Evolutionary conservation across 2,797 vertebrate genomes (phyloP).

Genomic region (Halcyon chelicuti): DNA sequence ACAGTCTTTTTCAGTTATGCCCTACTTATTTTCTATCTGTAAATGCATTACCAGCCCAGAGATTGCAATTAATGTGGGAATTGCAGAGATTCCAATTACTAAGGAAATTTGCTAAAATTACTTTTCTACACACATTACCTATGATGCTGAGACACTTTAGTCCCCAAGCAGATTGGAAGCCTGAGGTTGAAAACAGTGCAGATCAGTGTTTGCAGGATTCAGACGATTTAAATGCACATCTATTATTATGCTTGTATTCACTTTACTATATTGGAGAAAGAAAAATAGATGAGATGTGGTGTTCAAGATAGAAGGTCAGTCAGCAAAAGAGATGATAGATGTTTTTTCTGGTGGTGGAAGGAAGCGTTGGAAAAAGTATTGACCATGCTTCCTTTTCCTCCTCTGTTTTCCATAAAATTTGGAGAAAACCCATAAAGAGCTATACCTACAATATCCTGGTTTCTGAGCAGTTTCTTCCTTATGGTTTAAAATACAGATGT

Average conservation of each 20-base stretch:
- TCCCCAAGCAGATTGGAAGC: not conserved
- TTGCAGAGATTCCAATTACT: not conserved
- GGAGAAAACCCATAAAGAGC: not conserved
- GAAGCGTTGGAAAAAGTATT: not conserved
- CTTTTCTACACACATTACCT: not conserved
- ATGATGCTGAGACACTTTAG: not conserved
- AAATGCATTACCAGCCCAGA: not conserved
- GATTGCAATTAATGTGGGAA: not conserved
- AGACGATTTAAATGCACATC: not conserved
- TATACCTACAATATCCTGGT: not conserved
- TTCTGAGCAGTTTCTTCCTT: not conserved
- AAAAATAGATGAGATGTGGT: not conserved
- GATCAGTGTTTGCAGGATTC: not conserved
- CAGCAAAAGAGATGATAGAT: not conserved
- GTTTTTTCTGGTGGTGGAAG: not conserved
- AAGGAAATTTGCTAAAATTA: not conserved
- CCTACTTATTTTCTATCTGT: conserved; percentile 35
- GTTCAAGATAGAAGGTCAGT: not conserved
- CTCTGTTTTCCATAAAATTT: not conserved
- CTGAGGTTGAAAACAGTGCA: not conserved
- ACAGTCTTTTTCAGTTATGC: not conserved
- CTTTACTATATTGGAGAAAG: not conserved
- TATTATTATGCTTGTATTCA: not conserved
- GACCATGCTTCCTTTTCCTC: not conserved
- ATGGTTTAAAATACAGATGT: not conserved